phyloP scores from a whole-genome alignment of 2,113 vertebrate genomes.

The Mirounga angustirostris region DNA sequence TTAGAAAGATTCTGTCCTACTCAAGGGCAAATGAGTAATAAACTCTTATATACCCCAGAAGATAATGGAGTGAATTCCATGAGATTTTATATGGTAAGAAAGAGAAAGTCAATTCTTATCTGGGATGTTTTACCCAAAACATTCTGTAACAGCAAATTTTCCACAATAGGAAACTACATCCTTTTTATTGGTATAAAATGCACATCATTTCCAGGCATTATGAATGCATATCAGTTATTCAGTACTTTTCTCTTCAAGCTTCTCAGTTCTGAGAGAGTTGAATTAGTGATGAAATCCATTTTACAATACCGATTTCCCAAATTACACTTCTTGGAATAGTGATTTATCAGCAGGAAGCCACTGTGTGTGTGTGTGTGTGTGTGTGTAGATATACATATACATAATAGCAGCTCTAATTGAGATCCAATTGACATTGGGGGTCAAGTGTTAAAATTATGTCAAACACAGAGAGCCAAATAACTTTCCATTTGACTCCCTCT shows the following conservation, averaged over 20 bases:
- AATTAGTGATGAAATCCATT: not conserved
- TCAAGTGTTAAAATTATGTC: conserved; percentile 47
- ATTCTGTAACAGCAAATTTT: not conserved
- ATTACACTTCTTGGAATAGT: not conserved
- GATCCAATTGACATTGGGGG: not conserved
- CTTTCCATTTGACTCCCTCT: not conserved
- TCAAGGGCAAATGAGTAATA: not conserved
- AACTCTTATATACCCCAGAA: not conserved
- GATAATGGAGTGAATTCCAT: not conserved
- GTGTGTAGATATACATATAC: not conserved
- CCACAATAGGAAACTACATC: not conserved
- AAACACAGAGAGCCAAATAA: conserved; percentile 8
- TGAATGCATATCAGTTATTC: not conserved
- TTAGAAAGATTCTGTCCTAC: not conserved
- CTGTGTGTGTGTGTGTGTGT: not conserved
- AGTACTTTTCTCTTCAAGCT: not conserved
- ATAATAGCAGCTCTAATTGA: not conserved
- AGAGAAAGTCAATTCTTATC: conserved; percentile 2
- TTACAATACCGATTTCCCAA: not conserved
- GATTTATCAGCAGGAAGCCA: not conserved
- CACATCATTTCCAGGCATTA: not conserved
- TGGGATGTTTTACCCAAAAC: conserved; percentile 51
- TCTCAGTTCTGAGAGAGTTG: conserved; percentile 32
- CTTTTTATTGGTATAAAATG: not conserved
- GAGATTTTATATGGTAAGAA: not conserved